These are phyloP conservation scores for Crocodylus rhombifer DNA, from an alignment of 2,797 vertebrate genomes.

Conservation along the genomic window DNA sequence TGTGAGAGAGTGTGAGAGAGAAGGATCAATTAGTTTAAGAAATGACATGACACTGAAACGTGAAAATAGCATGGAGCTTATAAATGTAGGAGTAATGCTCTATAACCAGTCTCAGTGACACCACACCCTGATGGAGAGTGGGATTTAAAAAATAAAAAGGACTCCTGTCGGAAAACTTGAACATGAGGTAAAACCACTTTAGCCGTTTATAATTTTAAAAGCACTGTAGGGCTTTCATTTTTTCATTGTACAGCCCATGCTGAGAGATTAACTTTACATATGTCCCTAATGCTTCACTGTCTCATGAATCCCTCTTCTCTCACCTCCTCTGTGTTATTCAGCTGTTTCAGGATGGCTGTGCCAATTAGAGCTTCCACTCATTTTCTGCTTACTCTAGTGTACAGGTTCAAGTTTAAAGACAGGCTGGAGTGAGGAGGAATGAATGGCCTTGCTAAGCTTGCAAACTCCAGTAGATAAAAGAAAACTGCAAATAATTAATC, in stretches of 20 bases:
- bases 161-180: background rate
- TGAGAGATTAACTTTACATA: background rate
- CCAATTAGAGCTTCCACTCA: background rate
- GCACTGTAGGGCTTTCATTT: background rate
- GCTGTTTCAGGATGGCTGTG: background rate
- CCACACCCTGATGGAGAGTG: background rate
- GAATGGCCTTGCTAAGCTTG: background rate
- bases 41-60: background rate
- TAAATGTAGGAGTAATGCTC: background rate
- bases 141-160: background rate
- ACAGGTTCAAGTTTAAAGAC: background rate
- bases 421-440: background rate
- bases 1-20: background rate
- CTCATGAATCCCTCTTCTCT: background rate
- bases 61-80: background rate
- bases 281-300: fast-evolving
- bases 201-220: background rate
- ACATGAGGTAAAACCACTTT: background rate
- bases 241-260: background rate
- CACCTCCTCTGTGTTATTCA: fast-evolving
- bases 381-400: background rate
- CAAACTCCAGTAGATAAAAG: background rate
- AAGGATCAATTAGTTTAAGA: background rate
- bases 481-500: no score
- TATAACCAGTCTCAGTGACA: background rate